Evolutionary conservation across 2,113 vertebrate species (phyloP), one percentile per base, ranked within the genome.

Genomic region (Rhodinocichla rosea): DNA sequence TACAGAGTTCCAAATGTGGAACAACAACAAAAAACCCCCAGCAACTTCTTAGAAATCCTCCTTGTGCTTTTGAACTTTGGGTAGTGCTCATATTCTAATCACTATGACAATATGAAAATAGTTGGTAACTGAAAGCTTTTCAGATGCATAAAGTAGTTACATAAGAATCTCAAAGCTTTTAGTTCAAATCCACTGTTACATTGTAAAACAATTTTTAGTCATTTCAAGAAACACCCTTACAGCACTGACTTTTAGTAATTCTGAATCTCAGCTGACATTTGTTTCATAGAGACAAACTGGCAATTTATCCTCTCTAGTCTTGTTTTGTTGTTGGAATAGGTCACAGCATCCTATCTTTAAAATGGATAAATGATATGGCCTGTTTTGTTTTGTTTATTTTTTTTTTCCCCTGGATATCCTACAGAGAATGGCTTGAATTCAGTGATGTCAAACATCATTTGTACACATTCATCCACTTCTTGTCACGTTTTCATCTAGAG

Each of bases 351-450:
- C 32, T 84, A 3, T 14, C 40, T 78, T 47, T 64, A 19, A 90
- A 78, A 49, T 6, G 10, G 35, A 56, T 67, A 87, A 87, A 52
- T 17, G 5, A 7, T 26, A 30, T 13, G 13, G 9, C 17, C 18
- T 21, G 5, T 5, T 8, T 5, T 13, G 23, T 15, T 3, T 14
- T 15, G 6, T 8, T 5, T 13, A 19, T 15, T 3, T 14, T 15
- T 57, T 23, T 56, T 52, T 26, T 30, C 27, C 53, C 21, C 32
- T 68, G 45, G 10, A 30, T 64, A 49, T 64, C 24, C 49, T 37
- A 14, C 10, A 56, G 55, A 71, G 74, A 67, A 50, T 69, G 71
- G 56, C 59, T 80, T 87, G 68, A 90, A 53, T 87, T 81, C 27
- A 63, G 21, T 44, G 26, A 30, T 67, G 56, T 53, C 88, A 74